Evolutionary conservation across 2,797 vertebrate species (phyloP).

Genomic region (Psittacula echo): DNA sequence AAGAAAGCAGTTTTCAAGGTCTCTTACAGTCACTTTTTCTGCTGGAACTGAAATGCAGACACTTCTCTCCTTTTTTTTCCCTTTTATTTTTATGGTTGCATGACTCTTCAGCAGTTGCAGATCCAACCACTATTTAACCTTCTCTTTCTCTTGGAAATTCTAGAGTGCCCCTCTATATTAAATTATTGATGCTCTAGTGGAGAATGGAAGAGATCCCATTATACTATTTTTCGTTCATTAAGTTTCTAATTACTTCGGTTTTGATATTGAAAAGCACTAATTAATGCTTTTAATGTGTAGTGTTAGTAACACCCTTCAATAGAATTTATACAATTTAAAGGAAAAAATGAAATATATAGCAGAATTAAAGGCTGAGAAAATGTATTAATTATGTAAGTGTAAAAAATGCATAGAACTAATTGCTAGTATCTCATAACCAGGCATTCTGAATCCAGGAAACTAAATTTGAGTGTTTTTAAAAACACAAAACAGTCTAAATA

Average conservation of each 20-base stretch:
- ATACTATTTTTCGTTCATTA: conserved; percentile 28
- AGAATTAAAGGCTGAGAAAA: conserved; percentile 3
- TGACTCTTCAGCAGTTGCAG: neutral
- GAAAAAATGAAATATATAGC: neutral
- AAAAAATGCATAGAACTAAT: neutral
- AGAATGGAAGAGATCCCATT: conserved; percentile 4
- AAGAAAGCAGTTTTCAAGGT: neutral
- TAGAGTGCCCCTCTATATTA: conserved; percentile 20
- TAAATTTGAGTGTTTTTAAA: neutral
- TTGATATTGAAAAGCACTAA: conserved; percentile 45
- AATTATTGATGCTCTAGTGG: conserved; percentile 54
- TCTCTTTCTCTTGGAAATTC: conserved; percentile 41
- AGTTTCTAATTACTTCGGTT: conserved; percentile 34
- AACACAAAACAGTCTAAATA: neutral
- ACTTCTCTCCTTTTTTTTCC: neutral
- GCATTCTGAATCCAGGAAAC: neutral
- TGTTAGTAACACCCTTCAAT: neutral
- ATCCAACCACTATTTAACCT: neutral
- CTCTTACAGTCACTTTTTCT: neutral
- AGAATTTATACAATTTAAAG: neutral
- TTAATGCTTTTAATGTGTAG: conserved; percentile 17
- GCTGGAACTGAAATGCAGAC: neutral
- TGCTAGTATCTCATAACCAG: neutral
- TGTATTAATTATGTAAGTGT: neutral
- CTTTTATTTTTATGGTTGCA: neutral